Conservation (phyloP, 2,888 invertebrate genomes). For the Drosophila mulleri region DNA sequence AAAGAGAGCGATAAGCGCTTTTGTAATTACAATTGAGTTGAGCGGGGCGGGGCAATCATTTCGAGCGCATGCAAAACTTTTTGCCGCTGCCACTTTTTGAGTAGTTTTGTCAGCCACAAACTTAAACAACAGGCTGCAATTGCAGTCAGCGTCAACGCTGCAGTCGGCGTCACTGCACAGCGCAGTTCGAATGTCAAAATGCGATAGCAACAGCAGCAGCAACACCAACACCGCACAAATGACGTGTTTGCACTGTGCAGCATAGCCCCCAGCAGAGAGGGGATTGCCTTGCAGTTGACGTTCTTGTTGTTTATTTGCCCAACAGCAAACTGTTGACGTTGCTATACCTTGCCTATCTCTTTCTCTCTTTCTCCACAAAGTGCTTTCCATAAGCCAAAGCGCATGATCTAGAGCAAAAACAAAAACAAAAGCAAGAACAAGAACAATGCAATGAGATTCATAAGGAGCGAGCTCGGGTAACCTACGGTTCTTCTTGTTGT, state of each 20-base stretch:
- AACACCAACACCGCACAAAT: slow-evolving; percentile 46
- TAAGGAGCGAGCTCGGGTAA: slow-evolving; percentile 21
- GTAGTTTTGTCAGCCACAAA: slow-evolving; percentile 72
- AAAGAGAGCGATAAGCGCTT: slow-evolving; percentile 64
- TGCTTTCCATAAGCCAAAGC: slow-evolving; percentile 60
- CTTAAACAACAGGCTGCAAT: slow-evolving; percentile 54
- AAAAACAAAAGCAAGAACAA: slow-evolving; percentile 45
- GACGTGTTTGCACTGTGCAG: slow-evolving; percentile 61
- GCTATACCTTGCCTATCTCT: slow-evolving; percentile 50
- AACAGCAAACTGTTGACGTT: slow-evolving; percentile 73
- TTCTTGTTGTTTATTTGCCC: slow-evolving; percentile 64
- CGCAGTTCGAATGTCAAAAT: slow-evolving; percentile 58
- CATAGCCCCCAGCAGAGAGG: slow-evolving; percentile 65
- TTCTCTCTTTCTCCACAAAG: slow-evolving; percentile 29
- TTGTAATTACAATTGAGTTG: slow-evolving; percentile 69
- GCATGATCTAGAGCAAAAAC: slow-evolving; percentile 62
- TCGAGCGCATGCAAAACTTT: slow-evolving; percentile 55
- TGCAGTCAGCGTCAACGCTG: slow-evolving; percentile 31
- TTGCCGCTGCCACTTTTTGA: slow-evolving; percentile 55
- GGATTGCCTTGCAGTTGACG: slow-evolving; percentile 42
- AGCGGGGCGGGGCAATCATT: slow-evolving; percentile 39
- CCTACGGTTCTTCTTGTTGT: slow-evolving; percentile 36
- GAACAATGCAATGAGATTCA: slow-evolving; percentile 35
- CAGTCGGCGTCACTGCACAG: slow-evolving; percentile 25
- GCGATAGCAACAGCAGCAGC: slow-evolving; percentile 72